Percentiles rank a stretch among this genome's conserved stretches.
Conservation (phyloP, 2,888 invertebrate species). For the Formica aserva region DNA sequence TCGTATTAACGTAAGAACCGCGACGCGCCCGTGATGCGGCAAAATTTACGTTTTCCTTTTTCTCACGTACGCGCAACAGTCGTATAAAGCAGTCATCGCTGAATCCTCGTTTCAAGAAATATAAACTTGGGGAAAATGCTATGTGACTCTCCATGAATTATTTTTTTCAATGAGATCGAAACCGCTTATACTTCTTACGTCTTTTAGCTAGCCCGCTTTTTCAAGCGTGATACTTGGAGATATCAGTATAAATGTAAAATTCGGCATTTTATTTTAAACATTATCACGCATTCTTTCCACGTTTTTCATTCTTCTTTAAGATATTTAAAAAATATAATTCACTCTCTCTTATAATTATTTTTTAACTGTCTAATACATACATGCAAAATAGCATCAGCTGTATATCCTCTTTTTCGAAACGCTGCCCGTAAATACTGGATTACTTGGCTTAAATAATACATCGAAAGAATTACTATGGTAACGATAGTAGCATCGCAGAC, state of each 20-base stretch:
- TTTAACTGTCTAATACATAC: neutral
- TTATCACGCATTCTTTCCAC: neutral
- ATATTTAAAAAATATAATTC: neutral
- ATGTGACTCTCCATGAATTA: conserved; percentile 17
- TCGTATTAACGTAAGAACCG: conserved; percentile 8
- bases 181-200: neutral
- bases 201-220: neutral
- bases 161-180: conserved; percentile 10
- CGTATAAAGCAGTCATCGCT: conserved; percentile 25
- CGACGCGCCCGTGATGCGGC: neutral
- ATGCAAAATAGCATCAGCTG: neutral
- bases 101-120: conserved; percentile 38
- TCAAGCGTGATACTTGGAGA: conserved; percentile 3
- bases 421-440: neutral
- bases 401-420: neutral
- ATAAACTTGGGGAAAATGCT: conserved; percentile 25
- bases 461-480: conserved; percentile 43
- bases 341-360: conserved; percentile 3
- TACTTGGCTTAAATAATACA: conserved; percentile 41
- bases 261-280: neutral
- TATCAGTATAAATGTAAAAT: neutral
- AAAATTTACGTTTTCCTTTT: conserved; percentile 31
- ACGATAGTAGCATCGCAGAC: conserved; percentile 39
- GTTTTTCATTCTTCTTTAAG: neutral
- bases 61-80: conserved; percentile 28